Percentiles rank a stretch among this genome's conserved stretches.
phyloP scores from a whole-genome alignment of 2,888 invertebrate species.

The Petrophora chlorosata region DNA sequence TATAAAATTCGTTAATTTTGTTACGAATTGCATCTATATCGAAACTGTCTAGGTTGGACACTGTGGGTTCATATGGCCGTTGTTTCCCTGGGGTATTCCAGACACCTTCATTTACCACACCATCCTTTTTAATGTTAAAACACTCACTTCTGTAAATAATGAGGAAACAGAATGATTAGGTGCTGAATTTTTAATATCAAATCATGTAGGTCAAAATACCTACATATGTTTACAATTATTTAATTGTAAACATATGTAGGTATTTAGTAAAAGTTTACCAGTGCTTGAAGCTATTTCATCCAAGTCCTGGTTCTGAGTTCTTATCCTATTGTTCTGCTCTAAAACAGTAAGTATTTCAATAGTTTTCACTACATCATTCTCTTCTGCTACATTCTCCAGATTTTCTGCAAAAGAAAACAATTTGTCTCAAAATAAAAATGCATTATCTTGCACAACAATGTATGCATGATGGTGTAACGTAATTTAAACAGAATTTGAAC shows the following conservation, averaged over 20 bases:
- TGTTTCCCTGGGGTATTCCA: not conserved
- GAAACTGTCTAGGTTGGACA: not conserved
- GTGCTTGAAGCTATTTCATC: not conserved
- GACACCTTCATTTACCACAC: not conserved
- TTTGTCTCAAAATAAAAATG: not conserved
- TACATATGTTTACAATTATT: too few relatives aligned
- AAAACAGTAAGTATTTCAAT: not conserved
- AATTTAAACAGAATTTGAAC: not conserved
- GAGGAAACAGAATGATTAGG: too few relatives aligned
- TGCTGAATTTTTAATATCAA: too few relatives aligned
- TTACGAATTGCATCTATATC: not conserved
- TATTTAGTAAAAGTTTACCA: too few relatives aligned
- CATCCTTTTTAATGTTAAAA: too few relatives aligned
- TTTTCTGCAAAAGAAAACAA: not conserved
- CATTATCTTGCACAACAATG: too few relatives aligned
- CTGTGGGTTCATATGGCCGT: not conserved
- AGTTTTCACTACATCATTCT: not conserved
- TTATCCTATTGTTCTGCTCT: not conserved
- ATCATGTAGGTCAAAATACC: too few relatives aligned
- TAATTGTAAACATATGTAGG: too few relatives aligned
- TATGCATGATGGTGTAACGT: not conserved
- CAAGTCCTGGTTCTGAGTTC: not conserved
- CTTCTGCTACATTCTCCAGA: not conserved
- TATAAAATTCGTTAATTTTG: not conserved
- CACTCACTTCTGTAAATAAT: too few relatives aligned